Evolutionary conservation across 2,888 invertebrate species (phyloP).

Genomic region (Clistopyga incitator): DNA sequence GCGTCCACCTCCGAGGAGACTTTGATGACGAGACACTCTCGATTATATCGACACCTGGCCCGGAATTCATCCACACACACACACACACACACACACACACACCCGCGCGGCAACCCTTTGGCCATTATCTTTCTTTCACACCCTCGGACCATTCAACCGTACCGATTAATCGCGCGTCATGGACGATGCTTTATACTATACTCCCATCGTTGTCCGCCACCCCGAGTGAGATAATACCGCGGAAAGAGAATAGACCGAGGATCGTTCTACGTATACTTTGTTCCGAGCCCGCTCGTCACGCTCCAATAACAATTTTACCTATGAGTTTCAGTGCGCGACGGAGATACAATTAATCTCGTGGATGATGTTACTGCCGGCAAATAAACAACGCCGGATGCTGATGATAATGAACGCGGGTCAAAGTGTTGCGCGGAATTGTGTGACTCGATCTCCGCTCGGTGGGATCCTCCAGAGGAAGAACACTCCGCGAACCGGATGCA

Average conservation of each 20-base stretch:
- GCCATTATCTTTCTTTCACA: slow-evolving; percentile 45
- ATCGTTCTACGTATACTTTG: slow-evolving; percentile 6
- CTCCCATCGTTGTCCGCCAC: slow-evolving; percentile 1
- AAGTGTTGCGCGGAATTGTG: slow-evolving; percentile 17
- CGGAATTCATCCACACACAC: slow-evolving; percentile 26
- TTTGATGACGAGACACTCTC: slow-evolving; percentile 79
- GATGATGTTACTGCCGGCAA: too few species aligned
- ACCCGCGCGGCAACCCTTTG: too few species aligned
- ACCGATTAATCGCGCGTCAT: slow-evolving; percentile 58
- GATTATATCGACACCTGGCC: slow-evolving; percentile 81
- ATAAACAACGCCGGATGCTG: too few species aligned
- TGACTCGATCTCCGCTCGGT: neutral
- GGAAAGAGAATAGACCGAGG: slow-evolving; percentile 27
- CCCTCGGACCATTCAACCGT: slow-evolving; percentile 46
- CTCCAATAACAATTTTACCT: slow-evolving; percentile 16
- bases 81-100: too few species aligned
- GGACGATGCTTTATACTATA: slow-evolving; percentile 26
- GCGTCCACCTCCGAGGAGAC: slow-evolving; percentile 73
- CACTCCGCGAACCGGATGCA: slow-evolving; percentile 39
- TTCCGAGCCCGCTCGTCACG: slow-evolving; percentile 2
- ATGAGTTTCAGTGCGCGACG: neutral
- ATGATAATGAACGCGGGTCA: neutral
- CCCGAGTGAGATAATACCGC: neutral
- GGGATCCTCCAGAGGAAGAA: slow-evolving; percentile 10
- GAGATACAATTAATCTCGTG: too few species aligned